Conservation (phyloP, 2,888 invertebrate genomes). For the Helobdella robusta region DNA sequence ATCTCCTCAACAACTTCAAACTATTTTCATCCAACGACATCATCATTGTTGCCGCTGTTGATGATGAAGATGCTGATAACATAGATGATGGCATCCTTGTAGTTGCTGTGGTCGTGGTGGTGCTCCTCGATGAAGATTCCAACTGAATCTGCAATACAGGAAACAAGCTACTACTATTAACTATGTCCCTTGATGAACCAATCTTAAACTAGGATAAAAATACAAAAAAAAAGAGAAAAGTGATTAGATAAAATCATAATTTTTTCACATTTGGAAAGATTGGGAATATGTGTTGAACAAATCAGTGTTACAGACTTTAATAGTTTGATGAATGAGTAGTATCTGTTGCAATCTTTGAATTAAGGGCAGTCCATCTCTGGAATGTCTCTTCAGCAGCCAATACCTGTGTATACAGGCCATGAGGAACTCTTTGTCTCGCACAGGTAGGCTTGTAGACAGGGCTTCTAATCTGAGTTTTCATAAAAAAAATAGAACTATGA, state of each 20-base stretch:
- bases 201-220: no score
- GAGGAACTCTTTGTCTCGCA: constrained; percentile 67
- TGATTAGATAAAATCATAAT: no score
- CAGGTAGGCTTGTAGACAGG: constrained; percentile 66
- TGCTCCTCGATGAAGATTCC: no score
- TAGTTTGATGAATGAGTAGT: constrained; percentile 44
- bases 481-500: background rate
- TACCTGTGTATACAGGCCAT: constrained; percentile 82
- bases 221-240: no score
- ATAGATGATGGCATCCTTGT: no score
- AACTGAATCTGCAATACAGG: no score
- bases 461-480: constrained; percentile 83
- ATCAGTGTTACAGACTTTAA: background rate
- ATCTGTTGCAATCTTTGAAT: constrained; percentile 90
- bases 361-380: constrained; percentile 87
- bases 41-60: background rate
- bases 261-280: no score
- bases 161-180: no score
- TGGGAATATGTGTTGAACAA: no score
- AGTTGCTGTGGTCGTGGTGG: no score
- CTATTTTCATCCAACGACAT: constrained; percentile 8
- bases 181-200: no score
- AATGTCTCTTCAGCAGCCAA: constrained; percentile 91
- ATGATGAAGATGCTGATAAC: background rate
- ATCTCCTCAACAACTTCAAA: constrained; percentile 35